Base-by-base conservation (phyloP, 1,140 invertebrate genomes). In the Tetragonula clypearis region DNA sequence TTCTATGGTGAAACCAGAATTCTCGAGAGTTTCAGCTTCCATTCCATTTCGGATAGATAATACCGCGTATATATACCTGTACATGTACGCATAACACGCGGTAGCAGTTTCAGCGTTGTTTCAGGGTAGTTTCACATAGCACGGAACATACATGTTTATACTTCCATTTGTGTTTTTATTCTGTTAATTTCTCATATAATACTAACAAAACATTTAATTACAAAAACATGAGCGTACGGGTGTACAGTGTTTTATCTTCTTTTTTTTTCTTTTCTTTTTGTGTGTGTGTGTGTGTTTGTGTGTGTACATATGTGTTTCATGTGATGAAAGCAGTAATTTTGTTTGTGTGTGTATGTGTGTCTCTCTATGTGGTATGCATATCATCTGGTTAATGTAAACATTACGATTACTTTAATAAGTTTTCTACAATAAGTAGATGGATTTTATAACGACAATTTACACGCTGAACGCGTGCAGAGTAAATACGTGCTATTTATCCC, bases 191-290 rank as follows among this genome's bases (percentile, higher is more conserved):
- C 87, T 93, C 91, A 90, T 92, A 92, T 93, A 93, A 93, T 93
- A 93, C 92, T 92, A 93, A 93, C 92, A 93, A 93, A 93, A 93
- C 92, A 93, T 93, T 92, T 92, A 93, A 93, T 93, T 93, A 93
- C 92, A 93, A 93, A 41, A 93, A 93, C 91, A 92, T 92, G 89
- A 80, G 86, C 81, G 90, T 83, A 86, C 72, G 78, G 66, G 60
- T 85, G 71, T 90, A 84, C 60, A 49, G 76, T 79, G 30, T 79
- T 74, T 80, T 72, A 53, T 74, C 30, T 78, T 23, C 2, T 41
- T 26, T 30, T 60, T 60, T 21, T 21, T 9, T 21, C 5, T 60
- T 2, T 62, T 81, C 66, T 41, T 41, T 41, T 41, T 86, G 79
- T 76, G 74, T 90, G 8, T 72, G 19, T 85, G 23, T 74, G 41